Conservation (phyloP, 2,113 vertebrate genomes). For the Callochromis pleurospilus region DNA sequence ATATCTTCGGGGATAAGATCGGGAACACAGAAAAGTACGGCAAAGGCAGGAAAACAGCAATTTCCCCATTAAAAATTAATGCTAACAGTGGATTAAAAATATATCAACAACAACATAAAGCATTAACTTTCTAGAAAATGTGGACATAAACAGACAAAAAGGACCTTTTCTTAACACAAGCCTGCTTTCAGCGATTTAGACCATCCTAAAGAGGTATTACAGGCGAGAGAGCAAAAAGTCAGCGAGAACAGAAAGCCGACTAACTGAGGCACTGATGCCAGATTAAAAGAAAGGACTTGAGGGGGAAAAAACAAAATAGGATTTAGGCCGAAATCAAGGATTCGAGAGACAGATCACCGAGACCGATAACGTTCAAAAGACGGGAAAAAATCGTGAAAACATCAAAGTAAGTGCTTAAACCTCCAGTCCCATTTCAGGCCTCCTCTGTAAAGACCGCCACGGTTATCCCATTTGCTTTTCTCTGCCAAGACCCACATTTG, state of each 20-base stretch:
- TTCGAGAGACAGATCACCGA: background rate
- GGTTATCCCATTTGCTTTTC: slow-evolving; percentile 4
- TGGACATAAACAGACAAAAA: background rate
- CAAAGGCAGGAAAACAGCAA: slow-evolving; percentile 30
- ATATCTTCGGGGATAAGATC: slow-evolving; percentile 26
- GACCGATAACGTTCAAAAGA: background rate
- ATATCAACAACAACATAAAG: background rate
- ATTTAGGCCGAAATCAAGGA: background rate
- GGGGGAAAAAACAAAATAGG: background rate
- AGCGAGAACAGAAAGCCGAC: slow-evolving; percentile 5
- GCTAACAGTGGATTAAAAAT: background rate
- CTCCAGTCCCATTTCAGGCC: background rate
- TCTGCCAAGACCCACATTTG: slow-evolving; percentile 21
- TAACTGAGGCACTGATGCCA: background rate
- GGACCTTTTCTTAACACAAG: background rate
- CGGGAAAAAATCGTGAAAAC: background rate
- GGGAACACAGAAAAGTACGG: slow-evolving; percentile 10
- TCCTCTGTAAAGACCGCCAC: background rate
- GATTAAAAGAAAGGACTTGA: background rate
- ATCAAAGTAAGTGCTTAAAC: background rate
- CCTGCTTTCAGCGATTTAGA: slow-evolving; percentile 1
- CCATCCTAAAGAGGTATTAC: background rate
- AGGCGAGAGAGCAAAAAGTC: slow-evolving; percentile 22
- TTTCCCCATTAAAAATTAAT: slow-evolving; percentile 33
- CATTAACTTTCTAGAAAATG: background rate